Percentiles rank a stretch among this genome's conserved stretches.
phyloP scores from a whole-genome alignment of 2,113 vertebrate species.

The Microtus ochrogaster region DNA sequence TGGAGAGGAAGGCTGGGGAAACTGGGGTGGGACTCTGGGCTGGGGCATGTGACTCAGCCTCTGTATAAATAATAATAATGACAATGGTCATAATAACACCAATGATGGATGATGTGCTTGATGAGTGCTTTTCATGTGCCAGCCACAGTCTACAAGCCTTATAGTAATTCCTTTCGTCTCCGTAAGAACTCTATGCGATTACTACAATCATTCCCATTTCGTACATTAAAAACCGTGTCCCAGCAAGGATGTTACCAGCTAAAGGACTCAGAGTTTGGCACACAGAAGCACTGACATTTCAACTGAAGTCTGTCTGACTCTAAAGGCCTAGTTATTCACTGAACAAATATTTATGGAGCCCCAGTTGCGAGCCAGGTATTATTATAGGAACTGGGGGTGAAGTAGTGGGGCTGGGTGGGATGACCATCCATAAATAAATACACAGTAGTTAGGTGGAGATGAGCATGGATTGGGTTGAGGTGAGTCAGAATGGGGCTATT shows the following conservation, averaged over 20 bases:
- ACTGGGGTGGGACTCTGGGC: conserved; percentile 34
- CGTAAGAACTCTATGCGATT: neutral
- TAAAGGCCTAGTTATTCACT: neutral
- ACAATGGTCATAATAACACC: conserved; percentile 1
- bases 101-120: neutral
- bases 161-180: neutral
- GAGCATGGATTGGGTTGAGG: neutral
- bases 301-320: neutral
- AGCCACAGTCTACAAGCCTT: neutral
- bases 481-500: neutral
- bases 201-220: neutral
- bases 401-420: neutral
- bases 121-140: neutral
- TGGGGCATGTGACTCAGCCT: conserved; percentile 61
- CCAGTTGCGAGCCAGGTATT: neutral
- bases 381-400: neutral
- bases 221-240: neutral
- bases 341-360: neutral
- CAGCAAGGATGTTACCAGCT: neutral
- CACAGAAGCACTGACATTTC: neutral
- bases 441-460: neutral
- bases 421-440: neutral
- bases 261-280: neutral
- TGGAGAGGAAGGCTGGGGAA: conserved; percentile 12
- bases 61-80: conserved; percentile 33